Base-by-base conservation (phyloP, 1,140 invertebrate species). In the Lucilia cuprina region DNA sequence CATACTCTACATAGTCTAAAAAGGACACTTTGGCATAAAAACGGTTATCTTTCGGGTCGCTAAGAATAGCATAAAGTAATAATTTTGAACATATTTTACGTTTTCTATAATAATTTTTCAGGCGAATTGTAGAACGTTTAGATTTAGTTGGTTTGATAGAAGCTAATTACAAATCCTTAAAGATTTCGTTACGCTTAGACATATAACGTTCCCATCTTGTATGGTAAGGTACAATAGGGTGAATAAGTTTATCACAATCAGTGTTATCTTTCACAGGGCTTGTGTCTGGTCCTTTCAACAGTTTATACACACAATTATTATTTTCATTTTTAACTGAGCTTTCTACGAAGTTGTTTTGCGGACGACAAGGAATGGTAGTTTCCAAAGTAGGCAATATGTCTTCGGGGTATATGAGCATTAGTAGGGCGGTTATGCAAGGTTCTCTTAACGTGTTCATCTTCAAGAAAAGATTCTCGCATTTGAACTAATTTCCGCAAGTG, bases 11-110 rank as follows among this genome's bases (percentile, higher is more conserved):
- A 47, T 41, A 83, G 21, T 85, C 25, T 12, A 83, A 14, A n/a
- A 85, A 55, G 5, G 19, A n/a, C 2, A 83, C 84, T 14, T 55
- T 41, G 17, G 84, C 84, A 50, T 85, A 85, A 12, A 35, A 55
- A 47, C 84, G 17, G 10, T 65, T 77, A 47, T 83, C 74, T 10
- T 65, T 49, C 25, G n/a, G 25, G 8, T 47, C 49, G 12, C 14
- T n/a, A 14, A 84, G 19, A 2, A 5, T 50, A 10, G 83, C 14
- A 1, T 60, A 65, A 34, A 84, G 9, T 19, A 83, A 9, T 19
- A 83, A 83, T 21, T n/a, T 83, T 60, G n/a, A 14, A 41, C 25
- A 60, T n/a, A 70, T 25, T 47, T 1, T 60, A 30, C 77, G 70
- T 9, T 83, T 50, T 47, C 49, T 74, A 49, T 19, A 83, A 30